Percentiles rank a stretch among this genome's conserved stretches.
These are phyloP conservation scores for Colostygia pectinataria DNA, from an alignment of 2,888 invertebrate species.

Conservation along the genomic window DNA sequence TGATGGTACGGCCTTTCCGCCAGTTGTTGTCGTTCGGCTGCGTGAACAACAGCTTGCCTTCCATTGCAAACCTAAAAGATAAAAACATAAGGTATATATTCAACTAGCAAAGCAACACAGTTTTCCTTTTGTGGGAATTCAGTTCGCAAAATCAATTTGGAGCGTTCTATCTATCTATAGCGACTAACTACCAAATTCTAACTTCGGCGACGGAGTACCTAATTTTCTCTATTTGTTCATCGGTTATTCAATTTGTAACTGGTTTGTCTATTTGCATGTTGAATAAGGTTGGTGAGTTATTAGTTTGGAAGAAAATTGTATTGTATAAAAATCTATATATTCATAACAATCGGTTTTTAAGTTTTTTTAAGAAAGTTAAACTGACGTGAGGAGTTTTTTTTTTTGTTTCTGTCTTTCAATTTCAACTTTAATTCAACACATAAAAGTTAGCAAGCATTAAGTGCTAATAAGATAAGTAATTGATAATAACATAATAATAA, in stretches of 20 bases:
- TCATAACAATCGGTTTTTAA: no score
- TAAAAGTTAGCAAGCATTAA: no score
- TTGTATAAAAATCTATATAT: no score
- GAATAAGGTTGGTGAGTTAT: not conserved
- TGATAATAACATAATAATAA: no score
- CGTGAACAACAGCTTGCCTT: constrained; percentile 93
- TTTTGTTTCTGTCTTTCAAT: no score
- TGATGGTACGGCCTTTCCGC: constrained; percentile 94
- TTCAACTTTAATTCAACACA: no score
- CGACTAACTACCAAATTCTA: constrained; percentile 20
- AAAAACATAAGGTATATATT: constrained; percentile 37
- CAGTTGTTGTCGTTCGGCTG: constrained; percentile 96
- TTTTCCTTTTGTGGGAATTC: constrained; percentile 22
- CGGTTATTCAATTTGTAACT: constrained; percentile 17
- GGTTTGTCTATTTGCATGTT: constrained; percentile 8
- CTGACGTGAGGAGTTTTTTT: no score
- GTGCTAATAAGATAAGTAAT: no score
- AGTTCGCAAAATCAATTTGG: constrained; percentile 27
- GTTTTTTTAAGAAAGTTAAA: no score
- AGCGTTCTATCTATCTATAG: constrained; percentile 15
- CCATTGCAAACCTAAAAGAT: constrained; percentile 88
- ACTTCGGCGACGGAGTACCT: constrained; percentile 18
- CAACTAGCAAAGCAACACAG: constrained; percentile 10
- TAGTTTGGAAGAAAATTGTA: no score
- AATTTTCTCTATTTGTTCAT: constrained; percentile 32